These are phyloP conservation scores for Brachionus angularis DNA, from an alignment of 1,140 invertebrate species.

Conservation along the genomic window DNA sequence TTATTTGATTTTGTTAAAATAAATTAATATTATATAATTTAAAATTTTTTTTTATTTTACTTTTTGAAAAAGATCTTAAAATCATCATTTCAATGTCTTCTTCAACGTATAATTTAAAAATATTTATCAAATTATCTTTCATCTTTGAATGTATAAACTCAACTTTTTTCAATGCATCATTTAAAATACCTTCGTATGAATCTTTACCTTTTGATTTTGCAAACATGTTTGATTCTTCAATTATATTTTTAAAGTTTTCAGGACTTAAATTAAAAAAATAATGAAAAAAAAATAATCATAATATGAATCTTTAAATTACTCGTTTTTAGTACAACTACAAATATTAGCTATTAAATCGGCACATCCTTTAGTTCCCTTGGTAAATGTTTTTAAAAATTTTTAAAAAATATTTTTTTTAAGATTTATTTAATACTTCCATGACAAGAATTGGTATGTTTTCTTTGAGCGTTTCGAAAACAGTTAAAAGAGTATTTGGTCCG, in stretches of 20 bases:
- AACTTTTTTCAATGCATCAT: slow-evolving; percentile 5
- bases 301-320: neutral
- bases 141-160: slow-evolving; percentile 40
- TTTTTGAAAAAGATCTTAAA: slow-evolving; percentile 35
- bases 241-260: slow-evolving; percentile 22
- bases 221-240: slow-evolving; percentile 28
- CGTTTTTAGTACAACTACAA: slow-evolving; percentile 43
- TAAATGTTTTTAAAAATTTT: neutral
- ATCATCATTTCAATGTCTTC: slow-evolving; percentile 42
- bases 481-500: slow-evolving; percentile 55
- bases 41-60: neutral
- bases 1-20: neutral
- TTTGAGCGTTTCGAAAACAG: slow-evolving; percentile 51
- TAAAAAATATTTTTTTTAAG: neutral
- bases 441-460: slow-evolving; percentile 55
- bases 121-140: slow-evolving; percentile 37
- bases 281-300: neutral
- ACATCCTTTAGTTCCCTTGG: slow-evolving; percentile 54
- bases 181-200: neutral
- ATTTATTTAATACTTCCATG: slow-evolving; percentile 45
- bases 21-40: neutral
- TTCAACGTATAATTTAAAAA: slow-evolving; percentile 32
- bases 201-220: neutral
- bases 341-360: slow-evolving; percentile 57
- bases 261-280: slow-evolving; percentile 5